Percentiles rank a stretch among this genome's conserved stretches.
Evolutionary conservation across 2,113 vertebrate genomes (phyloP).

Genomic region (Tringa solitaria): DNA sequence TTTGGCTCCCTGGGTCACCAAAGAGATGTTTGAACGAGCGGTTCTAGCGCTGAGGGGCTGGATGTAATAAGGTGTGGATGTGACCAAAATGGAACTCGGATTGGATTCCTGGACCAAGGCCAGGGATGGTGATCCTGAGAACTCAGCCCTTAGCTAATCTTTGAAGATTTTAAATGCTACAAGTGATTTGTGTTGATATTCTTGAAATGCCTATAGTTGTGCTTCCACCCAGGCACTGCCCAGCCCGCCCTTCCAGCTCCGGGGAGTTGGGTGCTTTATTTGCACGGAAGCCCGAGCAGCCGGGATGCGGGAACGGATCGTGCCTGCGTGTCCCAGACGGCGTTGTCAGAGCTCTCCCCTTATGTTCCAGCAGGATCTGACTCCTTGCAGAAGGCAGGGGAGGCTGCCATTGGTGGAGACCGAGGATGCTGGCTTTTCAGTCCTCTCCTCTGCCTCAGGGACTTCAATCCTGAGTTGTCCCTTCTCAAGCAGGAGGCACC

Average conservation of each 20-base stretch:
- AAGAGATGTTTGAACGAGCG: background rate
- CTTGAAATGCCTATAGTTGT: background rate
- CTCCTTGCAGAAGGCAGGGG: background rate
- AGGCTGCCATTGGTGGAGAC: background rate
- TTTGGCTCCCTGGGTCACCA: background rate
- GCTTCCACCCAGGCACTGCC: background rate
- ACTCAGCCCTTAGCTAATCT: background rate
- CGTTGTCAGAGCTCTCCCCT: background rate
- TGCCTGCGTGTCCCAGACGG: background rate
- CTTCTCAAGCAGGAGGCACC: background rate
- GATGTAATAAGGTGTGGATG: background rate
- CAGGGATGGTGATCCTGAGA: background rate
- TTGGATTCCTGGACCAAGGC: background rate
- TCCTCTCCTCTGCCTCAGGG: background rate
- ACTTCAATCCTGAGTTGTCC: background rate
- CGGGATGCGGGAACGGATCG: fast-evolving
- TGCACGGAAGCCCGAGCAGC: background rate
- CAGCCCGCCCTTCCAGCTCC: background rate
- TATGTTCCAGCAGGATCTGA: background rate
- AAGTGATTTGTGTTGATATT: background rate
- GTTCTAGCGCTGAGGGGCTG: background rate
- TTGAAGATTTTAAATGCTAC: background rate
- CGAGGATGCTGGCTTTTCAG: background rate
- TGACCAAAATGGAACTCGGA: background rate
- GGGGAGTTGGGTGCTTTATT: background rate